These are phyloP conservation scores for Schizotus pectinicornis DNA, from an alignment of 2,888 invertebrate genomes.

Conservation along the genomic window DNA sequence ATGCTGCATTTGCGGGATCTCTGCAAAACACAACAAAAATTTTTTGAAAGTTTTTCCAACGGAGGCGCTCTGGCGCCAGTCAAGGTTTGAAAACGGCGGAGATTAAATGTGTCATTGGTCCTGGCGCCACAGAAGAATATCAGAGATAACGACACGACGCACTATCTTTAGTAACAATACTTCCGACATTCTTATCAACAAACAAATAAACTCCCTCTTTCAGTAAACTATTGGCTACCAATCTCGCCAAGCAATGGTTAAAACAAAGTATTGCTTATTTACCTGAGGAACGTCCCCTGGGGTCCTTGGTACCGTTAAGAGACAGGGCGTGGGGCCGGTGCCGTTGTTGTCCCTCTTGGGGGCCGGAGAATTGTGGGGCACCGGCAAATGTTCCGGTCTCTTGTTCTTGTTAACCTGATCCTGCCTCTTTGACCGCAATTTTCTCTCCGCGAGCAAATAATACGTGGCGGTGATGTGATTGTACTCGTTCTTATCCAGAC, in stretches of 20 bases:
- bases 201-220: no score
- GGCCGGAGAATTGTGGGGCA: conserved; percentile 46
- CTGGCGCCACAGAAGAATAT: no score
- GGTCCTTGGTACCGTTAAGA: conserved; percentile 69
- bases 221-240: no score
- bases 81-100: no score
- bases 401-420: conserved; percentile 62
- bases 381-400: conserved; percentile 57
- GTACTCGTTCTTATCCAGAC: conserved; percentile 94
- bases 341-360: conserved; percentile 49
- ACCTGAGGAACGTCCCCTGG: conserved; percentile 74
- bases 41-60: background rate
- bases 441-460: conserved; percentile 93
- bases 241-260: no score
- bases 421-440: conserved; percentile 79
- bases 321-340: conserved; percentile 49
- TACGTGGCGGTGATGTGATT: conserved; percentile 99
- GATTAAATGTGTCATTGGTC: no score
- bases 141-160: no score
- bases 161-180: no score
- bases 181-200: no score
- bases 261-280: conserved; percentile 29
- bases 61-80: background rate
- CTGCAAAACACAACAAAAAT: conserved; percentile 54
- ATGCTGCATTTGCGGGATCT: conserved; percentile 88